Evolutionary conservation across 2,888 invertebrate genomes (phyloP), one percentile per base, ranked within the genome.

Genomic region (Pollenia amentaria): DNA sequence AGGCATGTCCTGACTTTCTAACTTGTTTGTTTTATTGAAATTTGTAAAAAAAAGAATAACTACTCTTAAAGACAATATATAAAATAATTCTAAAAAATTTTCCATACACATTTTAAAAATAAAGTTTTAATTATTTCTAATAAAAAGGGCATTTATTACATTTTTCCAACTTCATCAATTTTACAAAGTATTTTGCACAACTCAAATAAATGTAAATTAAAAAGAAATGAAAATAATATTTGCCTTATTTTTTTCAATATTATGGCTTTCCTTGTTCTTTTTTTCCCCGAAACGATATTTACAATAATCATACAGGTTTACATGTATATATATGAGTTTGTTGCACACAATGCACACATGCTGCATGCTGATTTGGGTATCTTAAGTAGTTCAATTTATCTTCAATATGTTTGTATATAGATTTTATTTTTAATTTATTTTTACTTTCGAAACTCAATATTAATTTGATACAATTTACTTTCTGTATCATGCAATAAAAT

Each of bases 391-490:
- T 78, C 64, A 80, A 65, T 81, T 73, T 81, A 67, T 73, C 46
- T 80, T 55, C 9, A 65, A 46, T n/a, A 57, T 67, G 55, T 48
- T 16, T 44, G 55, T 48, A 21, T 51, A 60, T 67, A 29, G 55
- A 57, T 72, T 77, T 70, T 70, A 77, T 72, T 83, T 83, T 77
- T 76, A 55, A 76, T 70, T 70, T 70, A 70, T 55, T 77, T 83
- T 72, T 72, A 64, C 70, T 57, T 77, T 64, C 42, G 64, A 40
- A 65, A 65, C 72, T 65, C 83, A 84, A 72, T 70, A 65, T 77
- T 84, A 84, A 78, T 65, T 84, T 72, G 72, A 84, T 77, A 57
- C 70, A 65, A 65, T 77, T 72, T 78, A 65, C 72, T 78, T 65
- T 78, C 55, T 69, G 70, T 38, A 70, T 55, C 62, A 77, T 76